Evolutionary conservation across 1,140 invertebrate genomes (phyloP), one percentile per base, ranked within the genome.

Genomic region (Pinna nobilis): DNA sequence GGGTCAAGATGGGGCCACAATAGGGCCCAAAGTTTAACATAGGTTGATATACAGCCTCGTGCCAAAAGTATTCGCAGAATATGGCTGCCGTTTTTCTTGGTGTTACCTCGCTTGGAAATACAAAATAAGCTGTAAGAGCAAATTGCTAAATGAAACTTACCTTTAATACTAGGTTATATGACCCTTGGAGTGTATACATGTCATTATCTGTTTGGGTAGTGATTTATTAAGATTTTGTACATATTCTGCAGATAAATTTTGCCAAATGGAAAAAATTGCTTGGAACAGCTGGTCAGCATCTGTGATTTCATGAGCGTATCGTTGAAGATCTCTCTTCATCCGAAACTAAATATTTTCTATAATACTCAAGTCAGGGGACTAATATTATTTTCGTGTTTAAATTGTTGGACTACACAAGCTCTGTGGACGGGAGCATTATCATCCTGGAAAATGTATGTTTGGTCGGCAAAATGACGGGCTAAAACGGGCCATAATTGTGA

Each of bases 21-120:
- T n/a, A n/a, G n/a, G n/a, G n/a, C n/a, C n/a, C n/a, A n/a, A n/a
- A n/a, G n/a, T n/a, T n/a, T n/a, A n/a, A n/a, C n/a, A n/a, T n/a
- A n/a, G n/a, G n/a, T n/a, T n/a, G n/a, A n/a, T n/a, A 7, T 18
- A 61, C 33, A 63, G 60, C 23, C 23, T 63, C n/a, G 20, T 63
- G 39, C 60, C 60, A 63, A 63, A 63, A 63, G 60, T 63, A 63
- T 44, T 63, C 37, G 60, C 60, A 39, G 60, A 63, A 63, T 44
- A 63, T 25, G n/a, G 28, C 25, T 25, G 60, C 4, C 33, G 18
- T 32, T 47, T 13, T 44, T 35, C 3, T 18, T 33, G 7, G 28
- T 44, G 60, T 63, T 63, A 25, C 39, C 60, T 63, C 37, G n/a
- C 60, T 30, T 35, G 28, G 60, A 5, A 3, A 13, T 30, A 33